Conservation (phyloP, 2,797 vertebrate species). For the Anguilla pacifica region DNA sequence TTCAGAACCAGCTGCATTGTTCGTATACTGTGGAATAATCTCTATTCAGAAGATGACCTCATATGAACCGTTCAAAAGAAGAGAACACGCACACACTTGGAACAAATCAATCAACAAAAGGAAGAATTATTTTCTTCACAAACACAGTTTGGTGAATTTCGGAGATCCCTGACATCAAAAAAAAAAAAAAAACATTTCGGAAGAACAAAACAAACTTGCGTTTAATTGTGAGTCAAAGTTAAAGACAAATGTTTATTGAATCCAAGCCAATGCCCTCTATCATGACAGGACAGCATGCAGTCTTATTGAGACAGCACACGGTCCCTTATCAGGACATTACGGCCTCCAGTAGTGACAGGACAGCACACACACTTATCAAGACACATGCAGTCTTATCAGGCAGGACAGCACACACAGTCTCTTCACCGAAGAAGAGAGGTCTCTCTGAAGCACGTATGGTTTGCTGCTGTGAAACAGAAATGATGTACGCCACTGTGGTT, state of each 20-base stretch:
- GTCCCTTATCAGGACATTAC: neutral
- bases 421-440: neutral
- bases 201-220: neutral
- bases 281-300: neutral
- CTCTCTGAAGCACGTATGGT: neutral
- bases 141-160: neutral
- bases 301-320: neutral
- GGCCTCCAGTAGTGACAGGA: neutral
- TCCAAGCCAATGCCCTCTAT: neutral
- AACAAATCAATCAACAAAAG: neutral
- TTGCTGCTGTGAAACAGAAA: neutral
- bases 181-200: neutral
- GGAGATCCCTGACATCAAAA: neutral
- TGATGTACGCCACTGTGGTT: conserved; percentile 3
- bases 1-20: neutral
- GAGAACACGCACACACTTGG: neutral
- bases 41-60: neutral
- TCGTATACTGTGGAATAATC: neutral
- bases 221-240: neutral
- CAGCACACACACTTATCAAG: neutral
- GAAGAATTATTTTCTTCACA: neutral
- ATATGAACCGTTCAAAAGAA: neutral
- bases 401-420: neutral
- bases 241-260: neutral
- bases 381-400: neutral